Conservation (phyloP, 2,797 vertebrate genomes). For the Ibycter americanus region DNA sequence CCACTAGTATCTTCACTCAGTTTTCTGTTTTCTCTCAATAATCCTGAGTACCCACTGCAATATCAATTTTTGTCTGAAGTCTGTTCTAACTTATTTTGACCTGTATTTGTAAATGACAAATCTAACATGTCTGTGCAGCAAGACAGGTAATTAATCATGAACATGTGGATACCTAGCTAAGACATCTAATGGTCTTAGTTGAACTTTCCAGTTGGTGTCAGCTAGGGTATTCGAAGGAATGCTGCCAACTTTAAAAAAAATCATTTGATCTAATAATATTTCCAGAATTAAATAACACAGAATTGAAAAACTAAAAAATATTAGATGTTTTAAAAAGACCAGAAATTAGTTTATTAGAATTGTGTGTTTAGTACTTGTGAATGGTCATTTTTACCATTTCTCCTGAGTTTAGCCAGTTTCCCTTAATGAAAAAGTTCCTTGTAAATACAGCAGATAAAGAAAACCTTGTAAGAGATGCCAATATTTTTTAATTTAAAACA, state of each 20-base stretch:
- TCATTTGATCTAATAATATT: not conserved
- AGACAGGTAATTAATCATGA: not conserved
- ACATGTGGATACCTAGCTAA: not conserved
- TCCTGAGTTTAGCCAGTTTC: not conserved
- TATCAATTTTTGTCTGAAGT: not conserved
- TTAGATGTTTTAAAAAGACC: not conserved
- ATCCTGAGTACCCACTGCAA: not conserved
- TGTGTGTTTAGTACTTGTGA: not conserved
- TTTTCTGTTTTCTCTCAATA: not conserved
- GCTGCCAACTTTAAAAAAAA: not conserved
- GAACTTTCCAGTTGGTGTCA: not conserved
- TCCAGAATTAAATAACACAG: not conserved
- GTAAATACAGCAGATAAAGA: not conserved
- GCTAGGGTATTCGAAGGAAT: not conserved
- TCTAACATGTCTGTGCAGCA: not conserved
- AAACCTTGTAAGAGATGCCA: not conserved
- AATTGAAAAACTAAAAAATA: not conserved
- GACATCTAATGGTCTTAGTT: not conserved
- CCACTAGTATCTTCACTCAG: not conserved
- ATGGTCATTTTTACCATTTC: not conserved
- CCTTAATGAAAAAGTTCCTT: not conserved
- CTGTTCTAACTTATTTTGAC: not conserved
- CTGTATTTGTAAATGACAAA: not conserved
- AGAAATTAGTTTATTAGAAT: not conserved
- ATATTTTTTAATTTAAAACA: not conserved